Percentiles rank a stretch among this genome's conserved stretches.
Conservation (phyloP, 2,797 vertebrate species). For the Tachyglossus aculeatus region DNA sequence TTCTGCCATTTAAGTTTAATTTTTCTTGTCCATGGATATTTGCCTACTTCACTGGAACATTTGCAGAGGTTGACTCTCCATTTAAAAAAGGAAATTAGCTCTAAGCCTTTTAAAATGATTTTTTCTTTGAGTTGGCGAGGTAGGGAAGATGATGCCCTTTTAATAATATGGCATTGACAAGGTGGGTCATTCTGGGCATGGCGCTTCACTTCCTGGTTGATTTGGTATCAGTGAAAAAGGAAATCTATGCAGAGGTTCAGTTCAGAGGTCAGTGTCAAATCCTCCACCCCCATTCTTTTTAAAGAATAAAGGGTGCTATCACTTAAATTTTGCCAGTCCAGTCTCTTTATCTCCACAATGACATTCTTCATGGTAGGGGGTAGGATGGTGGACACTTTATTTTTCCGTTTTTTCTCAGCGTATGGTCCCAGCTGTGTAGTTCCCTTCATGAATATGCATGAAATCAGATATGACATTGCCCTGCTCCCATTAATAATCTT, state of each 20-base stretch:
- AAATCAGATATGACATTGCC: constrained; percentile 86
- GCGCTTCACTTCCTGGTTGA: background rate
- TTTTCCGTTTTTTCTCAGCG: constrained; percentile 66
- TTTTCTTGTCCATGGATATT: background rate
- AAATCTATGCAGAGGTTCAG: background rate
- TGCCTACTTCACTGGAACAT: background rate
- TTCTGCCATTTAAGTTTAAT: background rate
- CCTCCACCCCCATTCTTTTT: constrained; percentile 25
- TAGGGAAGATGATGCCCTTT: too few species aligned
- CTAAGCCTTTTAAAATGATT: too few species aligned
- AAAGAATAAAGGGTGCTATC: constrained; percentile 60
- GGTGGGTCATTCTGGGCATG: background rate
- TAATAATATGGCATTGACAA: background rate
- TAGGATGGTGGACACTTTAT: constrained; percentile 67
- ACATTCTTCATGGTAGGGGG: constrained; percentile 72
- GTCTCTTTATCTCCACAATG: constrained; percentile 66
- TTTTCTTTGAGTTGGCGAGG: too few species aligned
- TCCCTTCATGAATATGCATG: constrained; percentile 94
- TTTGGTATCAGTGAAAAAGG: constrained; percentile 9
- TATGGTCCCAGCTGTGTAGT: constrained; percentile 87
- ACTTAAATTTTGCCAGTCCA: constrained; percentile 66
- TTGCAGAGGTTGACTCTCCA: background rate
- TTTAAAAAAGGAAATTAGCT: too few species aligned
- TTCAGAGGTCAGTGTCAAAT: background rate
- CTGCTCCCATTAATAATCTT: constrained; percentile 95